These are phyloP conservation scores for Caenorhabditis virilis DNA, from an alignment of 2,888 invertebrate genomes.

Conservation along the genomic window DNA sequence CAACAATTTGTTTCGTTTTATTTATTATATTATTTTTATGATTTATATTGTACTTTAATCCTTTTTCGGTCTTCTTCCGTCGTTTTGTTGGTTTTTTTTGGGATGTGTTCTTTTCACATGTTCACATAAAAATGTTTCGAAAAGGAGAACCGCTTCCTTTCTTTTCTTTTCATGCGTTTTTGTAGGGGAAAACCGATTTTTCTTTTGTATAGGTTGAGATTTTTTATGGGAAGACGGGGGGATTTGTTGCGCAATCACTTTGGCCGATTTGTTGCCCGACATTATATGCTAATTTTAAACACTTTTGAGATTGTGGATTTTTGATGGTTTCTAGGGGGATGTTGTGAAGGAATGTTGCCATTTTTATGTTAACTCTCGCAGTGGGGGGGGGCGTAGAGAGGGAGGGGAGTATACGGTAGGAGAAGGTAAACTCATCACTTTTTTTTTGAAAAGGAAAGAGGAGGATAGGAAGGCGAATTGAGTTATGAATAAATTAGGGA, in stretches of 20 bases:
- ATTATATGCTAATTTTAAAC: not conserved
- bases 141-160: too few species aligned
- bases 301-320: not conserved
- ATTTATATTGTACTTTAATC: too few species aligned
- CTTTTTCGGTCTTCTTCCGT: not conserved
- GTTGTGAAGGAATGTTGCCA: constrained; percentile 2
- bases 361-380: not conserved
- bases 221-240: not conserved
- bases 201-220: not conserved
- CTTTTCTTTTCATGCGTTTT: too few species aligned
- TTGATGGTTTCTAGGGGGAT: too few species aligned
- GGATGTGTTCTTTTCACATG: not conserved
- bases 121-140: too few species aligned
- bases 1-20: too few species aligned
- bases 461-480: not conserved
- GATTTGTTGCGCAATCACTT: not conserved
- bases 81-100: not conserved
- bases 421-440: too few species aligned
- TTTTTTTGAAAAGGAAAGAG: too few species aligned
- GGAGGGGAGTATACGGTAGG: not conserved
- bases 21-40: too few species aligned
- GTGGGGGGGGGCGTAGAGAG: not conserved
- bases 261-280: not conserved
- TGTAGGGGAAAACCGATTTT: not conserved
- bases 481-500: not conserved